Evolutionary conservation across 2,113 vertebrate species (phyloP), one percentile per base, ranked within the genome.

Genomic region (Hippocampus comes): DNA sequence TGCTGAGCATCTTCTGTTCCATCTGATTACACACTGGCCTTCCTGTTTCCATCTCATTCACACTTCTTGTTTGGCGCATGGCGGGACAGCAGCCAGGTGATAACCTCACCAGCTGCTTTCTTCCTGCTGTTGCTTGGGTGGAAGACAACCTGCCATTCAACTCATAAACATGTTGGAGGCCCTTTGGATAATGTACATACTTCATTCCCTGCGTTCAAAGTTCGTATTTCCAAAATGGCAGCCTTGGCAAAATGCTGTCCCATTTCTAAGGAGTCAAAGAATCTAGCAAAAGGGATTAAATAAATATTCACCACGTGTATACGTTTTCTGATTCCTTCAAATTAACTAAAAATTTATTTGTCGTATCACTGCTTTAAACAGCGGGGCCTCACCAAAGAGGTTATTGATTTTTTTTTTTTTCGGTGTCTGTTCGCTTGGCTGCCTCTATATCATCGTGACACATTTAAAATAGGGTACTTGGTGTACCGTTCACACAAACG

Each of bases 1-100:
- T 76, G 75, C 77, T 82, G 77, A 76, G 68, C 77, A 55, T 57
- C 56, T 57, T 5, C 46, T 30, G 46, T 67, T 75, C 73, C 71
- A 30, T 76, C 77, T 73, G 75, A 82, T 77, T 71, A 64, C 57
- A 57, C 64, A 51, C 5, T 34, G 60, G 46, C 18, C n/a, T 49
- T 15, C 49, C 67, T 42, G 53, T 79, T 75, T 78, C n/a, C 27
- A 56, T 70, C 72, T 87, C 75, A 83, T 84, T 87, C 71, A 72
- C 83, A 76, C 86, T 74, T 74, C 43, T 72, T 67, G 71, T 65
- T 64, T 77, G 78, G 61, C 41, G 46, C 42, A 1, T 73, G 53
- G 65, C 41, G 12, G 80, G 74, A 63, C 76, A 73, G 43, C 11
- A 1, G 76, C 7, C 72, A 68, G 82, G 72, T 83, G 80, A 75